A percentile compares a stretch with the other conserved stretches of the same genome.
Evolutionary conservation across 2,113 vertebrate genomes (phyloP).

Genomic region (Neoarius graeffei): DNA sequence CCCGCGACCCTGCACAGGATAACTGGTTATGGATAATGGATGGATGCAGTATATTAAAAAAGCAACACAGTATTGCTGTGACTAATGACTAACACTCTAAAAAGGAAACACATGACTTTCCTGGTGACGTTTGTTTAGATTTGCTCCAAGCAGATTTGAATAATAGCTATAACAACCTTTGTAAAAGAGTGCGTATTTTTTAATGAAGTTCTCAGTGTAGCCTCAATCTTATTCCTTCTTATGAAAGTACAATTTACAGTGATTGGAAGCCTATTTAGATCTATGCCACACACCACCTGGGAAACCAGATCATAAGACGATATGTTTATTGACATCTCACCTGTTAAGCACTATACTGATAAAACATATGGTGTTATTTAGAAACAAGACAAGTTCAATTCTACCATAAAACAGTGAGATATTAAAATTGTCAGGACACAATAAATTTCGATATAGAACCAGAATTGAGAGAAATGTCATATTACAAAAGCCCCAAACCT

Average conservation of each 20-base stretch:
- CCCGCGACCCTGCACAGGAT: no score
- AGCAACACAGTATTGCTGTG: neutral
- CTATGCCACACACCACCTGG: no score
- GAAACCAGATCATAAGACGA: neutral
- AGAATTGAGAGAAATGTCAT: neutral
- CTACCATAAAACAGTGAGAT: neutral
- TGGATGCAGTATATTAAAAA: neutral
- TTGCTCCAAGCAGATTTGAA: neutral
- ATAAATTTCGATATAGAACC: neutral
- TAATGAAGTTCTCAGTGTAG: no score
- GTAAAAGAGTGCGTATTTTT: neutral
- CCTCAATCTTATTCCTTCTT: neutral
- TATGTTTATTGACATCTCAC: neutral
- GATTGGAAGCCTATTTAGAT: neutral
- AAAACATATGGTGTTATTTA: neutral
- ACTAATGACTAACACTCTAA: neutral
- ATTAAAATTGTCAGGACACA: neutral
- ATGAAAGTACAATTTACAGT: neutral
- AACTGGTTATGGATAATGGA: no score
- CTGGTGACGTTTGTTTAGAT: neutral
- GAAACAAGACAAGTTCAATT: neutral
- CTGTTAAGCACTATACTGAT: neutral
- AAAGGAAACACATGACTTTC: neutral
- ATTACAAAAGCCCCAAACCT: neutral
- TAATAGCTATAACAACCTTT: neutral